Evolutionary conservation across 2,797 vertebrate species (phyloP).

Genomic region (Centroberyx gerrardi): DNA sequence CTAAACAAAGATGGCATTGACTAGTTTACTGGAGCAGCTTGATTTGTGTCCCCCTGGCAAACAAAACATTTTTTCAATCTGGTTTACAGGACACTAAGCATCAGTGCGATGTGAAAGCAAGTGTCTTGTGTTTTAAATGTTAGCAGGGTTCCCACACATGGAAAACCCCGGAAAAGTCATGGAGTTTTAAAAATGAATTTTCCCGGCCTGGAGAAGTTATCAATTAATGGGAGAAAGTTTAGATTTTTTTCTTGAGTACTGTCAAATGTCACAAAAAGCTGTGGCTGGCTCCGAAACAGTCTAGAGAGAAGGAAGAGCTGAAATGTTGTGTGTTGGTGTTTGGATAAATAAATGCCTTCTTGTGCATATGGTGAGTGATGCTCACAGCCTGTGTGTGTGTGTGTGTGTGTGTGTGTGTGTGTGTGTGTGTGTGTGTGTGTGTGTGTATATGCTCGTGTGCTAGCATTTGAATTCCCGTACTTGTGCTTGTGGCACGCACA

Average conservation of each 20-base stretch:
- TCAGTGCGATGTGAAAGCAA: not conserved
- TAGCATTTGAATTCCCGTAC: conserved; percentile 26
- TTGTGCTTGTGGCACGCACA: conserved; percentile 28
- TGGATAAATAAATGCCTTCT: not conserved
- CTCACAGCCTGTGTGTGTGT: conserved; percentile 22
- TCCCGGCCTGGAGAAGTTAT: too few species aligned
- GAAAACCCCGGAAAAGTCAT: too few species aligned
- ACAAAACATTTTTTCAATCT: not conserved
- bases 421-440: conserved; percentile 17
- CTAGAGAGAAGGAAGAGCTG: not conserved
- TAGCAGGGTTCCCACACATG: too few species aligned
- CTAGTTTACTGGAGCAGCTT: not conserved
- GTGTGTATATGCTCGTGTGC: not conserved
- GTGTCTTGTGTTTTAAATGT: not conserved
- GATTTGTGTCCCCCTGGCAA: not conserved
- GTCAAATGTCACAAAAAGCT: too few species aligned
- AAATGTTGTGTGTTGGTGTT: conserved; percentile 8
- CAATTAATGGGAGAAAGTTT: not conserved
- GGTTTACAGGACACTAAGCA: not conserved
- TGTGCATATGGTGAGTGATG: conserved; percentile 11
- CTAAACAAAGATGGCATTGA: not conserved
- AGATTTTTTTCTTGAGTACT: not conserved
- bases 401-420: conserved; percentile 19
- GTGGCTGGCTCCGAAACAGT: too few species aligned
- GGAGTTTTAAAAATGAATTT: too few species aligned